phyloP scores from a whole-genome alignment of 1,140 invertebrate genomes.

The Wasmannia auropunctata region DNA sequence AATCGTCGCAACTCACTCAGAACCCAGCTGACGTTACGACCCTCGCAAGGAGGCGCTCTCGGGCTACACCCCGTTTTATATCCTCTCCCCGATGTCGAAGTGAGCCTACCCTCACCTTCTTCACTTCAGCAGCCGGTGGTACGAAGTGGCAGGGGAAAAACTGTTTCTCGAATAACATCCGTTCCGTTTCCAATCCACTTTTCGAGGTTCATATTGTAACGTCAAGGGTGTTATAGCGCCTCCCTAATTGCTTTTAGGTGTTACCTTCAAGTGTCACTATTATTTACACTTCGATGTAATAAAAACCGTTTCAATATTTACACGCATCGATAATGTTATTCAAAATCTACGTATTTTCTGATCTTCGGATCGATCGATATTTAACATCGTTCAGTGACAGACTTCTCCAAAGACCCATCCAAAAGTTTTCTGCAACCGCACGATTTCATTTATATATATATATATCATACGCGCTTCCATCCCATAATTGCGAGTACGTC shows the following conservation, averaged over 20 bases:
- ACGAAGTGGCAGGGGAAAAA: conserved; percentile 62
- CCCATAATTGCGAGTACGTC: conserved; percentile 70
- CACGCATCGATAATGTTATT: not conserved
- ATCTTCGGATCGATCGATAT: not conserved
- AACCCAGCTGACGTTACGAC: conserved; percentile 74
- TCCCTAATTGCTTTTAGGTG: not conserved
- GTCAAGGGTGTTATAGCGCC: not conserved
- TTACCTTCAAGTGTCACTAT: not conserved
- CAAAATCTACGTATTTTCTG: too few species aligned
- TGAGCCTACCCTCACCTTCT: conserved; percentile 43
- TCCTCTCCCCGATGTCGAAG: conserved; percentile 1
- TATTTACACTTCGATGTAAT: not conserved
- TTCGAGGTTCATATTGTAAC: conserved; percentile 32
- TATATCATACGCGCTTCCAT: conserved; percentile 67
- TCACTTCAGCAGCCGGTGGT: conserved; percentile 65
- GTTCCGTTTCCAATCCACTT: conserved; percentile 31
- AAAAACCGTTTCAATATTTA: not conserved
- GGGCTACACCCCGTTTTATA: conserved; percentile 49
- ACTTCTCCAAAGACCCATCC: conserved; percentile 27
- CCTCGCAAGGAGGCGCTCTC: conserved; percentile 52
- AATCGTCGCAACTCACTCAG: conserved; percentile 72
- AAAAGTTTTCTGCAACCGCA: conserved; percentile 40
- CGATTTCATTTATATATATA: conserved; percentile 63
- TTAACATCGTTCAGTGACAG: conserved; percentile 18
- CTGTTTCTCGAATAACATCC: conserved; percentile 67